Base-by-base conservation (phyloP, 2,797 vertebrate genomes). In the Catharus ustulatus region DNA sequence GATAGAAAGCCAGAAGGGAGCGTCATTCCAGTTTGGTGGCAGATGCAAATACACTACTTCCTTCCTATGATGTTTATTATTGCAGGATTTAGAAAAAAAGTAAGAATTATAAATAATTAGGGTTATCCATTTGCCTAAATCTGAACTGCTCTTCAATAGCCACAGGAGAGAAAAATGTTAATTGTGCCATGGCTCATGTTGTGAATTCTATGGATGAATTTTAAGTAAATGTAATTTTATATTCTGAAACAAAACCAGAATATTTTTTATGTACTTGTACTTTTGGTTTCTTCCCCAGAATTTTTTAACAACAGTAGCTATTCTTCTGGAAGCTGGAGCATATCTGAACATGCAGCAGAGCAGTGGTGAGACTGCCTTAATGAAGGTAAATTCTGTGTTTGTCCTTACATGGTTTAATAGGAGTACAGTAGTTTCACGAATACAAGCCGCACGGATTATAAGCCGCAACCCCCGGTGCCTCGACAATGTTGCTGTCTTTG, bases 321-420 rank as follows among this genome's bases (percentile, higher is more conserved):
- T 99, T 96, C 98, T 99, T 72, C 95, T 99, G 97, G 99, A 99
- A 97, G 99, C 99, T 5, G 99, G 99, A 20, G 98, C 99, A 3
- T 98, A 98, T 69, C 98, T 99, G 69, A 99, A 99, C 68, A 97
- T 98, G 49, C 99, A 99, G 96, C 99, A 99, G 21, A 97, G 96
- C 40, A 98, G 95, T n/a, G 99, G 99, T 14, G 99, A 99, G 97
- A 99, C 99, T 0, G 99, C 99, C 0, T 98, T 99, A 63, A 99
- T 99, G 99, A 99, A 99, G 98, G 99, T 99, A 96, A 98, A 73
- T 26, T 30, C 32, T 20, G 0, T 55, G 5, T 66, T 88, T 92
- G 11, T 72, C 54, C 40, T 83, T 54, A 51, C 3, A 1, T 2
- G 1, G 10, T 59, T 93, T 59, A 45, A 30, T 46, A 63, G 22